A percentile compares a stretch with the other conserved stretches of the same genome.
These are phyloP conservation scores for Agrilus planipennis DNA, from an alignment of 1,140 invertebrate species.

Conservation along the genomic window DNA sequence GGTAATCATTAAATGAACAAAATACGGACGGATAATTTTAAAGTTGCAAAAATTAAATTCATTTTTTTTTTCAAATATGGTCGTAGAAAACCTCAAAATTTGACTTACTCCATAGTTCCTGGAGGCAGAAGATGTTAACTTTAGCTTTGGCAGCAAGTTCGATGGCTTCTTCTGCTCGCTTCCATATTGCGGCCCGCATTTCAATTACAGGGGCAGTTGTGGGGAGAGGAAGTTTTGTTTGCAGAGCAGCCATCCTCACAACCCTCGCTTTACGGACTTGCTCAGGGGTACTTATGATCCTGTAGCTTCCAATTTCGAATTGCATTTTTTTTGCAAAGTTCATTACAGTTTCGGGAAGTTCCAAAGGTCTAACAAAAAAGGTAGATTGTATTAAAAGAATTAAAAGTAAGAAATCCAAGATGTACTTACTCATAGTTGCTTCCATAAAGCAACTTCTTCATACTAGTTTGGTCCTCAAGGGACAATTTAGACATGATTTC, in stretches of 20 bases:
- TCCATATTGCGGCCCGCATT: constrained; percentile 70
- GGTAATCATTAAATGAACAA: no score
- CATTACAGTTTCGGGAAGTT: constrained; percentile 32
- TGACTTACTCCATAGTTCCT: constrained; percentile 93
- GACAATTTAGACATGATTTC: no score
- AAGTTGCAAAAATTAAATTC: no score
- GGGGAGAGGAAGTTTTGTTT: constrained; percentile 72
- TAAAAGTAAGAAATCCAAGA: no score
- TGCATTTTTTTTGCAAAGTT: constrained; percentile 42
- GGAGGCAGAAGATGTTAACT: constrained; percentile 88
- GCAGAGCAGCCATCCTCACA: constrained; percentile 74
- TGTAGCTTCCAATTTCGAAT: constrained; percentile 70
- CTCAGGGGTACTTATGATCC: constrained; percentile 47
- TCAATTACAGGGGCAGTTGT: constrained; percentile 63
- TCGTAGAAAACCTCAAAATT: no score
- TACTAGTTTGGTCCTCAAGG: no score
- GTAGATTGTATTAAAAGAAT: no score
- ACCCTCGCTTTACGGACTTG: constrained; percentile 58
- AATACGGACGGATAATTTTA: no score
- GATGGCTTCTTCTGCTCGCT: constrained; percentile 66
- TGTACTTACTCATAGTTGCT: no score
- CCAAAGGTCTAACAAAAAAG: constrained; percentile 2
- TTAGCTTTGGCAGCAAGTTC: constrained; percentile 61
- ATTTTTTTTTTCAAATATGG: no score
- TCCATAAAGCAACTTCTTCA: no score